phyloP scores from a whole-genome alignment of 2,888 invertebrate species.

The Antheraea assamensis region DNA sequence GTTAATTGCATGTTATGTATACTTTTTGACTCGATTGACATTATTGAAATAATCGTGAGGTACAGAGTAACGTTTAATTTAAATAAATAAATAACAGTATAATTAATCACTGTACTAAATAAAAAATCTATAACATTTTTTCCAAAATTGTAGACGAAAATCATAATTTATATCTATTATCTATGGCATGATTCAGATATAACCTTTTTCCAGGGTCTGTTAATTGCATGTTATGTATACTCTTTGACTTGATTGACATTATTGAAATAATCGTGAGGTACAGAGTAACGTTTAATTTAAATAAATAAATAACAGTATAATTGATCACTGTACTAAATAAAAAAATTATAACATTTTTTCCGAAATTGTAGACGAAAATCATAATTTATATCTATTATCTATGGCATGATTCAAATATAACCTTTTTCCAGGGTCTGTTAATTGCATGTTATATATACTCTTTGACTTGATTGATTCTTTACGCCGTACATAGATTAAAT shows the following conservation, averaged over 20 bases:
- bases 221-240: neutral
- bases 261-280: no score
- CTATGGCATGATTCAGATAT: neutral
- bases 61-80: neutral
- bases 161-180: no score
- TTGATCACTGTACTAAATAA: neutral
- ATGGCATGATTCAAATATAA: neutral
- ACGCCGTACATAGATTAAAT: neutral
- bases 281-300: neutral
- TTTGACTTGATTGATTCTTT: neutral
- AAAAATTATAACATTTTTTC: no score
- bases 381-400: no score
- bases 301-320: neutral
- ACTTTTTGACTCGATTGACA: neutral
- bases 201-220: neutral
- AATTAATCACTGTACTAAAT: neutral
- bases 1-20: neutral
- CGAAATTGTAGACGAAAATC: neutral
- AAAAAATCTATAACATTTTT: no score
- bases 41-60: no score
- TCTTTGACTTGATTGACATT: neutral
- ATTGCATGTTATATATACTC: neutral
- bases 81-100: neutral
- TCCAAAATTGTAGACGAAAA: neutral
- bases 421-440: neutral